Percentiles rank a stretch among this genome's conserved stretches.
phyloP scores from a whole-genome alignment of 2,888 invertebrate genomes.

The Zygogramma bicolorata region DNA sequence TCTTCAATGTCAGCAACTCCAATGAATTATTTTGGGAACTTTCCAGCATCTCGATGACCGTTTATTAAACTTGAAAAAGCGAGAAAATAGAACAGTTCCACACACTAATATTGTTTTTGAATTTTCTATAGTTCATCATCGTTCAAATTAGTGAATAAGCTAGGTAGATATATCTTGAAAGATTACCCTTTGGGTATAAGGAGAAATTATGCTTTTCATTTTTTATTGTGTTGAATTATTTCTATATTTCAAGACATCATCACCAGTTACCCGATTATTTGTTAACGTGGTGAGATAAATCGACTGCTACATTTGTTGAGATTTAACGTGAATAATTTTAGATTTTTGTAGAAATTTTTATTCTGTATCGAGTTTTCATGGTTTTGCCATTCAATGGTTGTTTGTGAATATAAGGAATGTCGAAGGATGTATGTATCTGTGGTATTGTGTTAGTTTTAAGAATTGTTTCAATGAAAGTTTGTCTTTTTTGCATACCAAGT shows the following conservation, averaged over 20 bases:
- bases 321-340: conserved; percentile 53
- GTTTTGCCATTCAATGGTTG: conserved; percentile 49
- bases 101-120: too few species aligned
- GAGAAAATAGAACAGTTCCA: too few species aligned
- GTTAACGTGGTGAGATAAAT: conserved; percentile 50
- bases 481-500: conserved; percentile 51
- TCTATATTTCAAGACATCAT: conserved; percentile 62
- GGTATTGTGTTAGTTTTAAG: conserved; percentile 61
- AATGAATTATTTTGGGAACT: too few species aligned
- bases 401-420: conserved; percentile 50
- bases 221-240: too few species aligned
- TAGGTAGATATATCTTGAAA: too few species aligned
- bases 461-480: conserved; percentile 54
- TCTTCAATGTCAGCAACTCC: too few species aligned
- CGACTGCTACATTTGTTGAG: conserved; percentile 55
- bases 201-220: too few species aligned
- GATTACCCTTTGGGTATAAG: too few species aligned
- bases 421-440: conserved; percentile 57
- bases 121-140: too few species aligned
- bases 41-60: too few species aligned
- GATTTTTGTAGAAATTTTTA: conserved; percentile 56
- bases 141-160: too few species aligned
- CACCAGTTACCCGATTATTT: conserved; percentile 56
- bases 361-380: conserved; percentile 43
- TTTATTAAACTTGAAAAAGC: too few species aligned